Conservation (phyloP, 1,140 invertebrate species). For the Samia ricini region DNA sequence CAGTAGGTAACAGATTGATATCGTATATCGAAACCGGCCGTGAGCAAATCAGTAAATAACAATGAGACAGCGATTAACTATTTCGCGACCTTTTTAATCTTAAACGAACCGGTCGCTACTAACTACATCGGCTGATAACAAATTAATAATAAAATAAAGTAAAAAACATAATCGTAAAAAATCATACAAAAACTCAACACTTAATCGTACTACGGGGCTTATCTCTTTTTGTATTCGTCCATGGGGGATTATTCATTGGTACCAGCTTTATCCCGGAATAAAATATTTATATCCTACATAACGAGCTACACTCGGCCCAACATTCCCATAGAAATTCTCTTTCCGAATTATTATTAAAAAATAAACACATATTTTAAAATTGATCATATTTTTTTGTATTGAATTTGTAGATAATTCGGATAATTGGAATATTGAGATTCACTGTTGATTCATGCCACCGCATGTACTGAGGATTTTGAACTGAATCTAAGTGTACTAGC, state of each 20-base stretch:
- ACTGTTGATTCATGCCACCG: too few relatives aligned
- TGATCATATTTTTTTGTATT: background rate
- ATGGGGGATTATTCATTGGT: slow-evolving; percentile 30
- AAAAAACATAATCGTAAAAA: slow-evolving; percentile 1
- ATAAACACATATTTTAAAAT: background rate
- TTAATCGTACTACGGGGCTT: slow-evolving; percentile 42
- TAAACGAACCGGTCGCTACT: slow-evolving; percentile 1
- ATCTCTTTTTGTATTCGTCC: slow-evolving; percentile 41
- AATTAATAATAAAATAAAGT: too few relatives aligned
- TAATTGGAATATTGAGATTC: too few relatives aligned
- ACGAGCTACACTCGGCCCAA: slow-evolving; percentile 25
- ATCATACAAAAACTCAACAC: slow-evolving; percentile 29
- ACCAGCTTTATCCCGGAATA: slow-evolving; percentile 35
- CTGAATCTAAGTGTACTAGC: too few relatives aligned
- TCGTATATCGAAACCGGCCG: too few relatives aligned
- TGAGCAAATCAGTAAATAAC: background rate
- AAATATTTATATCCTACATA: slow-evolving; percentile 46
- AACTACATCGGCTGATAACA: background rate
- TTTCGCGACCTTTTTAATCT: slow-evolving; percentile 2
- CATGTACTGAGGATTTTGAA: too few relatives aligned
- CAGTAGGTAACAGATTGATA: too few relatives aligned
- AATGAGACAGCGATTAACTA: background rate
- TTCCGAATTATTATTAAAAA: slow-evolving; percentile 18
- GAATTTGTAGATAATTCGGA: background rate
- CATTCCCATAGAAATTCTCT: slow-evolving; percentile 5